Conservation (phyloP, 2,113 vertebrate species). For the Percopsis transmontana region DNA sequence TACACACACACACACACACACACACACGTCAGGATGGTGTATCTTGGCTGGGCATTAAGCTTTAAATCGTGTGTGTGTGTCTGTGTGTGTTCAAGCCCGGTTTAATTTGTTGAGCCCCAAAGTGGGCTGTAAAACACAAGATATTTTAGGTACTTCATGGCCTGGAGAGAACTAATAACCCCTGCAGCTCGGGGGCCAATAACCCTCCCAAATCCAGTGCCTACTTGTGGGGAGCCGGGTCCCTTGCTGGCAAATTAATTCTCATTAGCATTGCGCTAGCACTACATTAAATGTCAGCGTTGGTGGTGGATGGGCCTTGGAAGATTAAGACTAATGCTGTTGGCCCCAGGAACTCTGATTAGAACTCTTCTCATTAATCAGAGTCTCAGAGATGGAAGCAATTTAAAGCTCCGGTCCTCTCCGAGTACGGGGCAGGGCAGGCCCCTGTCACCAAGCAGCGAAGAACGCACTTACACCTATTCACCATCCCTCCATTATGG, state of each 20-base stretch:
- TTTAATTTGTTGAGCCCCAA: slow-evolving; percentile 54
- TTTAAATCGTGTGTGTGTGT: slow-evolving; percentile 53
- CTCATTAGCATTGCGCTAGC: slow-evolving; percentile 76
- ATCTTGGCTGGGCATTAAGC: slow-evolving; percentile 17
- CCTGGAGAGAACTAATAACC: slow-evolving; percentile 72
- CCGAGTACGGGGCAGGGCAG: slow-evolving; percentile 73
- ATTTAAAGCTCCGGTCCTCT: slow-evolving; percentile 72
- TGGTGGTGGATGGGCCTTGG: slow-evolving; percentile 65
- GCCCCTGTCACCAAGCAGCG: slow-evolving; percentile 62
- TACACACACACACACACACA: not conserved
- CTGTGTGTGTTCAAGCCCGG: slow-evolving; percentile 46
- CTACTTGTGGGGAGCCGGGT: slow-evolving; percentile 48
- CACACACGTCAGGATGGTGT: slow-evolving; percentile 3
- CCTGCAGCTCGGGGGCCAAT: slow-evolving; percentile 64
- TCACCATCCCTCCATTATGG: slow-evolving; percentile 66
- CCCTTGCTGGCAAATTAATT: slow-evolving; percentile 70
- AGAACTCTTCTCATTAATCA: slow-evolving; percentile 81
- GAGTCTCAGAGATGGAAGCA: slow-evolving; percentile 75
- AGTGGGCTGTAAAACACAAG: slow-evolving; percentile 60
- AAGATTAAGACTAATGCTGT: slow-evolving; percentile 81
- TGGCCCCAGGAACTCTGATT: slow-evolving; percentile 80
- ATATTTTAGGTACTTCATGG: slow-evolving; percentile 70
- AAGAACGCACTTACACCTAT: slow-evolving; percentile 59
- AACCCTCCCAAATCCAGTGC: slow-evolving; percentile 62
- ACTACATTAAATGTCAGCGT: slow-evolving; percentile 80